Evolutionary conservation across 2,113 vertebrate species (phyloP).

Genomic region (Cryptotis parvus): DNA sequence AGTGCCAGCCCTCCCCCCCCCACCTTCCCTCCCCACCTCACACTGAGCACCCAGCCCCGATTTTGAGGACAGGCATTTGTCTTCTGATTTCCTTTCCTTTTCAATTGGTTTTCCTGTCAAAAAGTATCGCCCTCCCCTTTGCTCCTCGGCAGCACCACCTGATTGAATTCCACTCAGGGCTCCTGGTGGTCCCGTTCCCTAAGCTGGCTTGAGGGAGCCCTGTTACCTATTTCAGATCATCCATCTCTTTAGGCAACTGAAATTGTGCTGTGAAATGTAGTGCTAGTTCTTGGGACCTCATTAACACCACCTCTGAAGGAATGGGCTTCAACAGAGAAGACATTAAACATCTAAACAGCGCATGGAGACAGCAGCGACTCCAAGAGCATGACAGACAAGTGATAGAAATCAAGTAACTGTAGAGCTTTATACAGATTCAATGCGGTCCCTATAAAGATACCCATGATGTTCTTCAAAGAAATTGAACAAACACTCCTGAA

Average conservation of each 20-base stretch:
- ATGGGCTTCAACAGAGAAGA: constrained; percentile 18
- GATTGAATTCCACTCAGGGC: constrained; percentile 18
- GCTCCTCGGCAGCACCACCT: background rate
- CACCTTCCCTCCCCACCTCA: background rate
- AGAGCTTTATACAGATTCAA: too few relatives aligned
- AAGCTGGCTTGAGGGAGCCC: background rate
- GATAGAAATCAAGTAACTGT: too few relatives aligned
- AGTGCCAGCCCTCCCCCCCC: background rate
- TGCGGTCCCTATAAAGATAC: too few relatives aligned
- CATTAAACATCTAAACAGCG: constrained; percentile 54
- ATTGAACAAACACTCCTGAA: too few relatives aligned
- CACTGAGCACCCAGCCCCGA: background rate
- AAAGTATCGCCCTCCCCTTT: background rate
- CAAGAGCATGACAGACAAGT: constrained; percentile 35
- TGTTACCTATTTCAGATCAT: constrained; percentile 23
- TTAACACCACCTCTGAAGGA: constrained; percentile 59
- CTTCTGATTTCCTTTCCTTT: constrained; percentile 59
- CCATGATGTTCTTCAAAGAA: too few relatives aligned
- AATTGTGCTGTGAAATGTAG: constrained; percentile 26
- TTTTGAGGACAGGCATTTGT: constrained; percentile 18
- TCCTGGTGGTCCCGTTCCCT: constrained; percentile 39
- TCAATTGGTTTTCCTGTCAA: constrained; percentile 47
- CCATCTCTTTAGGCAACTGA: constrained; percentile 48
- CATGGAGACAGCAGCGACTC: constrained; percentile 7
- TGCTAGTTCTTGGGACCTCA: constrained; percentile 18